Base-by-base conservation (phyloP, 35 echinoderm and acorn worm genomes). In the Eucidaris tribuloides region DNA sequence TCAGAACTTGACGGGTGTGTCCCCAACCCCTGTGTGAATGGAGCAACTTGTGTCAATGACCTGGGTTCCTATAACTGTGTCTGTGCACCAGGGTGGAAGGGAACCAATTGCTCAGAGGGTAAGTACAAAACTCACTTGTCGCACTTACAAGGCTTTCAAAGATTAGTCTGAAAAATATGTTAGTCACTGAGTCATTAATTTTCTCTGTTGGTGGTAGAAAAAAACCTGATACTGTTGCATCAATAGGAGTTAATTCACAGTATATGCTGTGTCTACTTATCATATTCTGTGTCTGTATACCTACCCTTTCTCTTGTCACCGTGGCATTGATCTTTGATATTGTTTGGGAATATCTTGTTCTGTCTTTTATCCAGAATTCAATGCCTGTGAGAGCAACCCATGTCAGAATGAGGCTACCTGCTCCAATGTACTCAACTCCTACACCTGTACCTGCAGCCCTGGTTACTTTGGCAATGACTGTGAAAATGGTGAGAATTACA, bases 11-110 rank as follows among this genome's bases (percentile, higher is more conserved):
- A 88, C 57, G 65, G 57, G 6, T 93, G 91, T 79, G 37, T 44
- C 17, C 71, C 81, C 0, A 87, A 83, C 76, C 91, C 85, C 20
- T 93, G 91, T 84, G 80, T 65, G 72, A 93, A 93, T 93, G 85
- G 80, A 43, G 91, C 85, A 5, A 83, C 43, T 29, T 93, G 91
- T 41, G 79, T 48, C 19, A 61, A 83, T 17, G 13, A 56, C 34
- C 15, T 61, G 1, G 46, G 57, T 22, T 22, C 36, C 76, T 93
- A 88, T 37, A 49, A 84, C 38, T 93, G 91, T 74, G 80, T 48
- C 5, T 93, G 91, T 60, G 35, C 43, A 20, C 50, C 81, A 35
- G 85, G 91, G 17, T 93, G 45, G 23, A 80, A 57, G 34, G 91
- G 91, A 41, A 34, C 52, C 19, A 78, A 93, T 28, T 93, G 91